These are phyloP conservation scores for Pseudorectes ferrugineus DNA, from an alignment of 2,113 vertebrate species.

Conservation along the genomic window DNA sequence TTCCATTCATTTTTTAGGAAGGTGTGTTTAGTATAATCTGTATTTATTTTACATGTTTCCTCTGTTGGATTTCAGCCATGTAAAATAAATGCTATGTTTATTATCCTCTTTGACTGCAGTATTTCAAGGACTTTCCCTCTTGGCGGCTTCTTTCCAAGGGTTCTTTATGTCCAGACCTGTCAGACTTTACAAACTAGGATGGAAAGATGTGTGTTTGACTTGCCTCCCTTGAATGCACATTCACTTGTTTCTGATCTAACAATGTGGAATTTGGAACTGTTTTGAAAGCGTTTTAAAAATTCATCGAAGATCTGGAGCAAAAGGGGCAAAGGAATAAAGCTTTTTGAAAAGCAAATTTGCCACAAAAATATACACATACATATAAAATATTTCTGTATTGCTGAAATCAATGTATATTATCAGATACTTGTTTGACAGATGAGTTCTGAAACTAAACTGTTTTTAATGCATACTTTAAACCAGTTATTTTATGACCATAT, in stretches of 20 bases:
- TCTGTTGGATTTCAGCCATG: constrained; percentile 35
- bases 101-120: constrained; percentile 39
- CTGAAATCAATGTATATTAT: background rate
- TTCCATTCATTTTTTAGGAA: constrained; percentile 40
- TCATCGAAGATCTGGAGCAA: background rate
- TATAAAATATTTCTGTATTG: background rate
- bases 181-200: background rate
- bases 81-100: constrained; percentile 49
- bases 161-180: background rate
- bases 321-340: background rate
- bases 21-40: constrained; percentile 16
- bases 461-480: background rate
- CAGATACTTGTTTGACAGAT: background rate
- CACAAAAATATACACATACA: background rate
- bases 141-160: constrained; percentile 4
- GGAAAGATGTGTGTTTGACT: background rate
- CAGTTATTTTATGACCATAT: background rate
- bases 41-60: constrained; percentile 51
- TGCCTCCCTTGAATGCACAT: background rate
- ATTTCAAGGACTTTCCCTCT: constrained; percentile 42
- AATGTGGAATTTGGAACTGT: background rate
- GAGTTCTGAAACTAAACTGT: background rate
- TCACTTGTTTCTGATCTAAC: background rate
- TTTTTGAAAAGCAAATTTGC: background rate
- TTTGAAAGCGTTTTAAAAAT: background rate